Evolutionary conservation across 1,140 invertebrate species (phyloP), one percentile per base, ranked within the genome.

Genomic region (Cyclina sinensis): DNA sequence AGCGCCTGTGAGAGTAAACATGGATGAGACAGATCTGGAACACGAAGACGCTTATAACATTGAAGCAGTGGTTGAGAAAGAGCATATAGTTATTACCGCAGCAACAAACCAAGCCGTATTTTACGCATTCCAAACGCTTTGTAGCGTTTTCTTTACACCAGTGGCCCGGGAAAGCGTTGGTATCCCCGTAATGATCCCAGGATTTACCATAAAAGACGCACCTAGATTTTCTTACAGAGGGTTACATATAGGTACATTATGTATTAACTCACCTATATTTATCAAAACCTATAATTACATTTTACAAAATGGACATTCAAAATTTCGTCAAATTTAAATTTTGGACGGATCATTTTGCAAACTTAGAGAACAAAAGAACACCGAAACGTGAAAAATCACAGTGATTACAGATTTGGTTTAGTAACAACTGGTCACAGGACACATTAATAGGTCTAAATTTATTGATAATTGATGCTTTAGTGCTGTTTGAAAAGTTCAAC

Each of bases 211-310:
- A 0, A 30, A 48, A 35, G 94, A 95, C 84, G 84, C 81, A 0
- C 94, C 94, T 18, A 85, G 93, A 16, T 95, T 93, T 48, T 11
- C 18, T 0, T 94, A 93, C 84, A 89, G 94, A 48, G 94, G 94
- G 0, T 54, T 95, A 5, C 89, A 92, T 87, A 46, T 94, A 30
- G 93, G 84, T 86, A 70, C 14, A n/a, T 37, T 35, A 37, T 35
- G 37, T n/a, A 14, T 39, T 14, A n/a, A n/a, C n/a, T n/a, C n/a
- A n/a, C n/a, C n/a, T n/a, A n/a, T n/a, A n/a, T n/a, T n/a, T n/a
- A n/a, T n/a, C n/a, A n/a, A n/a, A n/a, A n/a, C n/a, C n/a, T n/a
- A n/a, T n/a, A n/a, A n/a, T n/a, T n/a, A n/a, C n/a, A n/a, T n/a
- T n/a, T n/a, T n/a, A n/a, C n/a, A n/a, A n/a, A n/a, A n/a, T n/a